Evolutionary conservation across 2,797 vertebrate species (phyloP), one percentile per base, ranked within the genome.

Genomic region (Typhlichthys subterraneus): DNA sequence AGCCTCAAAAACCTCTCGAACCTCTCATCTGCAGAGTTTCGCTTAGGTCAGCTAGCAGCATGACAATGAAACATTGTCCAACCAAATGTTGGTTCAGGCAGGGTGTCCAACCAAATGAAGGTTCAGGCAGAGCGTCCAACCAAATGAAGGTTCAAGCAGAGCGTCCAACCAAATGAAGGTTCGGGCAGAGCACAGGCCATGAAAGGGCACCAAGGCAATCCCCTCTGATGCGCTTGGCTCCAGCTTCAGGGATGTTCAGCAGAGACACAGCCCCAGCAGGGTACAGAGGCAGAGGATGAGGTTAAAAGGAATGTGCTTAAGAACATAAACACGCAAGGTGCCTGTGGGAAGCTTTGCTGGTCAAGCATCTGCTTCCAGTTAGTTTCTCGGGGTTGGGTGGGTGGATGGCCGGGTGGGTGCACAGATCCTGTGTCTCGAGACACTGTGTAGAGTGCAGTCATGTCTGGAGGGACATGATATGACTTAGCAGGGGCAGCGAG

Each of bases 301-400:
- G 83, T 80, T 75, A 63, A 68, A 49, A 86, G 84, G 87, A 90
- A 90, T 90, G 87, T 72, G 84, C 78, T 75, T 63, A 45, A 70
- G 78, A 87, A 90, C 77, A 85, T 73, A 87, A 88, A 87, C 79
- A 85, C 63, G 46, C 5, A 5, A 8, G 33, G 33, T 69, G 77
- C 72, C 83, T 47, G 77, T 71, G 80, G 83, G 82, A 83, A 82
- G 77, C 63, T 53, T 65, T 46, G 23, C 61, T 55, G 1, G 79
- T 82, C 82, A 66, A 73, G 76, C 86, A 90, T 89, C 86, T 90
- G 88, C 69, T 84, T 71, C 63, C 3, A 81, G 71, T 90, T 88
- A 85, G 67, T 61, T 61, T 12, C 29, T 52, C 65, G 67, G 48
- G 38, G 72, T 42, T 23, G 23, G 23, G 23, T 23, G 23, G 23